Base-by-base conservation (phyloP, 2,888 invertebrate species). In the Nymphalis urticae region DNA sequence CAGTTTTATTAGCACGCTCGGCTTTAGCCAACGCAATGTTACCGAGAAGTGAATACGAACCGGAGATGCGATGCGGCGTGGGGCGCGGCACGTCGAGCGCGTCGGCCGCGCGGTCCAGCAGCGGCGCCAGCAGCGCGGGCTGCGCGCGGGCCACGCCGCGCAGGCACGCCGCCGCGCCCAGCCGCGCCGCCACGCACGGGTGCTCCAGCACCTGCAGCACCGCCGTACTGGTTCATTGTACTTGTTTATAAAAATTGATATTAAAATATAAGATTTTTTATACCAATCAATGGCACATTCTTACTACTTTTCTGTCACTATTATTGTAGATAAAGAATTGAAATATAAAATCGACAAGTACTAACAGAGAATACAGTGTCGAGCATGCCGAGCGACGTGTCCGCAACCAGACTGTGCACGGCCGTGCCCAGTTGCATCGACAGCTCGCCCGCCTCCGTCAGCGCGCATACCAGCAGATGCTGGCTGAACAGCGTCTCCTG, bases 381-480 rank as follows among this genome's bases (percentile, higher is more conserved):
- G 42, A 94, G 87, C 80, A 94, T 93, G 75, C 94, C 97, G 73
- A 97, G 90, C 1, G 97, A 96, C 50, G 97, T 96, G 88, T 99
- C 99, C 0, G 96, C 95, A 10, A 99, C 95, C 10, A 99, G 94
- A 82, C 97, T 97, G 78, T 97, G 96, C 4, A 98, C 97, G 0
- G 98, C 97, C 0, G 99, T 99, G n/a, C 98, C 98, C 19, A 99
- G 94, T 72, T 97, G 96, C 50, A 97, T 93, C 24, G 98, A 95
- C 69, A 99, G 93, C 80, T 97, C 96, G 2, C 98, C 98, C 64
- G 99, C 95, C 88, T 99, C 99, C 83, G 97, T 98, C 73, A 99
- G 90, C 6, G 98, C 98, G 84, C 99, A 99, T 3, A 98, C 97
- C 51, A 98, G 85, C 72, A 98, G 89, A 86, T 98, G 98, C 81